Evolutionary conservation across 2,888 invertebrate genomes (phyloP).

Genomic region (Abrostola triplasia): DNA sequence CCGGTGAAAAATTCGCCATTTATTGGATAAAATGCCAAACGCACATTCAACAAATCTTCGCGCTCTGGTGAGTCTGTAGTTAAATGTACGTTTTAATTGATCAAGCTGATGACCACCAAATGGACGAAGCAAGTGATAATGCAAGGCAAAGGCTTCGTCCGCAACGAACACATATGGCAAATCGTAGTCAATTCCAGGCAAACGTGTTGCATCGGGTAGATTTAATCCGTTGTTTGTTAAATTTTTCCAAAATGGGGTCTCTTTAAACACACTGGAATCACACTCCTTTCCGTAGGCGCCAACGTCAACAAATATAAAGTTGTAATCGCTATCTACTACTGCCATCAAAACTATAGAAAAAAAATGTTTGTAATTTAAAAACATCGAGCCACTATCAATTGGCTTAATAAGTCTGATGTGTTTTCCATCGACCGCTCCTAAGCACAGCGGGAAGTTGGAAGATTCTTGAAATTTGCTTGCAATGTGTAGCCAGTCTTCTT

Average conservation of each 20-base stretch:
- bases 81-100: conserved; percentile 43
- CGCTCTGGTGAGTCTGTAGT: conserved; percentile 55
- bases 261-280: conserved; percentile 54
- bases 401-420: conserved; percentile 57
- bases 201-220: conserved; percentile 33
- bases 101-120: conserved; percentile 46
- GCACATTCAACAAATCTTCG: conserved; percentile 54
- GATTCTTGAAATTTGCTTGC: conserved; percentile 35
- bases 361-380: conserved; percentile 61
- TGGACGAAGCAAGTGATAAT: conserved; percentile 48
- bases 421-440: conserved; percentile 67
- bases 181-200: conserved; percentile 23
- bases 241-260: conserved; percentile 46
- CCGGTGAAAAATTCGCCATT: conserved; percentile 14
- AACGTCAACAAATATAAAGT: conserved; percentile 59
- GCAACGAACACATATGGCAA: conserved; percentile 29
- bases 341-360: conserved; percentile 64
- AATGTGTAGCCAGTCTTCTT: conserved; percentile 36
- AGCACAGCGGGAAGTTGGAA: conserved; percentile 61
- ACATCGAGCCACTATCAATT: conserved; percentile 52
- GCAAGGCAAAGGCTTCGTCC: conserved; percentile 39
- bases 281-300: conserved; percentile 43
- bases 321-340: conserved; percentile 68
- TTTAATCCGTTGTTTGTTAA: conserved; percentile 37
- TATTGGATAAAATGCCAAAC: conserved; percentile 53